Conservation (phyloP, 2,888 invertebrate species). For the Lasioglossum oenotherae region DNA sequence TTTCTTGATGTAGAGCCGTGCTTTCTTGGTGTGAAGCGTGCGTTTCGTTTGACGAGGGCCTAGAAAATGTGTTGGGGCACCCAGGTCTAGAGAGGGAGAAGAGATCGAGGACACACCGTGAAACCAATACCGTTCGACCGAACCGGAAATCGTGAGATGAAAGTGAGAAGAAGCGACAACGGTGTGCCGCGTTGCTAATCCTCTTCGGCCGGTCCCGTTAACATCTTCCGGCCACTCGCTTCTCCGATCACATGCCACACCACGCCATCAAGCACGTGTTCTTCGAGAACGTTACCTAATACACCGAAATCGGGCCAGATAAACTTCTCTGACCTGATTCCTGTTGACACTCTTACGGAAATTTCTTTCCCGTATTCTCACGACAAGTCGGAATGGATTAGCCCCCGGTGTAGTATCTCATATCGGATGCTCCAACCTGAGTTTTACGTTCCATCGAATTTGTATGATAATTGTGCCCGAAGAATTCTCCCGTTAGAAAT, state of each 20-base stretch:
- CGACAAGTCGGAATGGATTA: neutral
- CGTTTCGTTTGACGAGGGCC: neutral
- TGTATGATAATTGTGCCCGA: neutral
- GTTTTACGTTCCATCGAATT: neutral
- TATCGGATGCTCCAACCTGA: neutral
- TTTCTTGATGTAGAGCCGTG: neutral
- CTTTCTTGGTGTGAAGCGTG: neutral
- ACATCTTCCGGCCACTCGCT: neutral
- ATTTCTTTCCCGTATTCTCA: neutral
- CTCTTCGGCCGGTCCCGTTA: neutral
- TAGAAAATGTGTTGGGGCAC: neutral
- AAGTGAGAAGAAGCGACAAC: constrained; percentile 48
- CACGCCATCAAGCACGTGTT: neutral
- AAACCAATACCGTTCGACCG: constrained; percentile 54
- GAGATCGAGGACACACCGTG: constrained; percentile 46
- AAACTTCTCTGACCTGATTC: neutral
- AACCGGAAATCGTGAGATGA: constrained; percentile 44
- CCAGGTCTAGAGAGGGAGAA: neutral
- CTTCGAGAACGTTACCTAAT: neutral
- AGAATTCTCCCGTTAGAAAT: too few species aligned
- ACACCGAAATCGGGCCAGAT: neutral
- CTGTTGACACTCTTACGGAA: neutral
- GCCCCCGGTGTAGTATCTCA: neutral
- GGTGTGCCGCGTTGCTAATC: constrained; percentile 16
- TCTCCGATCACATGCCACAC: neutral